Percentiles rank a stretch among this genome's conserved stretches.
Conservation (phyloP, 2,888 invertebrate species). For the Amphimallon solstitiale region DNA sequence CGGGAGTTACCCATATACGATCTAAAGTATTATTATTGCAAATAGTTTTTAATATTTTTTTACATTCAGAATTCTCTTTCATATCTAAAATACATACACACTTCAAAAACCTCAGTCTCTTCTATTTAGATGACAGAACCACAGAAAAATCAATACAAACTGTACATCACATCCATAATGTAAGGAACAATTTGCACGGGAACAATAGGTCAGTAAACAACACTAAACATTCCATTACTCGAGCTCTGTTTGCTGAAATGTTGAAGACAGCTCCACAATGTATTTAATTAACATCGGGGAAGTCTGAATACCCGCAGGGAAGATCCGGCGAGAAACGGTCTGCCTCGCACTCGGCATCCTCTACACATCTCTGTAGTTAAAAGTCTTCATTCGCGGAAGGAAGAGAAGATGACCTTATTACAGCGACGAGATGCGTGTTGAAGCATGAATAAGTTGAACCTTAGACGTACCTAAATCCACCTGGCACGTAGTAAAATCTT, state of each 20-base stretch:
- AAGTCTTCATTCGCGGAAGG: background rate
- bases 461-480: no score
- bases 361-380: background rate
- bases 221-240: slow-evolving; percentile 28
- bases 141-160: background rate
- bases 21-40: no score
- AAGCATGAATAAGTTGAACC: no score
- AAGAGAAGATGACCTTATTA: background rate
- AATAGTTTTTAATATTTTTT: no score
- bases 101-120: no score
- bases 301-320: slow-evolving; percentile 7
- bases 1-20: no score
- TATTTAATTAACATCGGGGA: slow-evolving; percentile 31
- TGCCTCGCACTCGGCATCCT: background rate
- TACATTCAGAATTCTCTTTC: no score
- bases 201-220: slow-evolving; percentile 28
- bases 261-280: slow-evolving; percentile 23
- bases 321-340: background rate
- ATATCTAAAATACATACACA: no score
- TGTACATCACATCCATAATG: slow-evolving; percentile 1
- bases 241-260: slow-evolving; percentile 15
- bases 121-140: no score
- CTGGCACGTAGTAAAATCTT: no score
- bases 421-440: no score
- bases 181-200: slow-evolving; percentile 13